A percentile compares a stretch with the other conserved stretches of the same genome.
phyloP scores from a whole-genome alignment of 2,888 invertebrate species.

The Galerucella calmariensis region DNA sequence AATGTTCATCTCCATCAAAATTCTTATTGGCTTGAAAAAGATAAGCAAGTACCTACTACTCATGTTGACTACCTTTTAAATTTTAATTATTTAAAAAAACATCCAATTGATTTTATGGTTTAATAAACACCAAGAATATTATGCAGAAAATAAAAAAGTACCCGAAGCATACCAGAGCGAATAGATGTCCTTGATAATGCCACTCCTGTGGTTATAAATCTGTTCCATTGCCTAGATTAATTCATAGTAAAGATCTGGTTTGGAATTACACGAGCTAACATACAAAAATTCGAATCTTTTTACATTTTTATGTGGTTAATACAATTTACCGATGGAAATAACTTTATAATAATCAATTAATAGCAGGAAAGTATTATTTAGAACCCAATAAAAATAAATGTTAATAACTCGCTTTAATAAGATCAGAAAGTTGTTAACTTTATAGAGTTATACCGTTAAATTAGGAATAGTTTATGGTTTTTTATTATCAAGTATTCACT shows the following conservation, averaged over 20 bases:
- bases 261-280: too few species aligned
- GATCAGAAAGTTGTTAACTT: too few species aligned
- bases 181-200: conserved; percentile 20
- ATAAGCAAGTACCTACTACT: too few species aligned
- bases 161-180: conserved; percentile 27
- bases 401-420: background rate
- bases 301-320: background rate
- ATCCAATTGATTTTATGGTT: background rate
- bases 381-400: background rate
- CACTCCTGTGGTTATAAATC: conserved; percentile 19
- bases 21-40: too few species aligned
- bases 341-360: background rate
- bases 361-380: background rate
- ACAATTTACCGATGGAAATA: background rate
- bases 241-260: conserved; percentile 4
- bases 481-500: too few species aligned
- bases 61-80: too few species aligned
- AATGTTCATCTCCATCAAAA: too few species aligned
- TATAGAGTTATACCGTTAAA: too few species aligned
- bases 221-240: background rate
- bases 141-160: conserved; percentile 21
- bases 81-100: background rate
- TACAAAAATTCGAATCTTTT: background rate
- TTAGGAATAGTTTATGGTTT: too few species aligned
- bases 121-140: conserved; percentile 15